Evolutionary conservation across 2,797 vertebrate genomes (phyloP).

Genomic region (Betta splendens): DNA sequence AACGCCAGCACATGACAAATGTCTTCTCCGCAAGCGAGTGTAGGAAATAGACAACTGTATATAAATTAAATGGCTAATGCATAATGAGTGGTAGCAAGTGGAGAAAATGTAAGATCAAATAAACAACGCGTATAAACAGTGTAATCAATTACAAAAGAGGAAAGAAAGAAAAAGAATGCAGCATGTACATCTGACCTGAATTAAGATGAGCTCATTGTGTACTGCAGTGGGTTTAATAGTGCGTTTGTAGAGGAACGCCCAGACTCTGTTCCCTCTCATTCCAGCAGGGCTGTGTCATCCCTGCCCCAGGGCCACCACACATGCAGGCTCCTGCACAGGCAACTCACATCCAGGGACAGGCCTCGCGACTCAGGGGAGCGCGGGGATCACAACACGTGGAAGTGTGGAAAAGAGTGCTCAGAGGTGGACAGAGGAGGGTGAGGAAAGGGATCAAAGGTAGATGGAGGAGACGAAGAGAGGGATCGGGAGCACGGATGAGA

Average conservation of each 20-base stretch:
- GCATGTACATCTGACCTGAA: slow-evolving; percentile 89
- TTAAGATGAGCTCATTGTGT: slow-evolving; percentile 91
- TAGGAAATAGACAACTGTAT: slow-evolving; percentile 4
- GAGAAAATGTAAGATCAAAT: slow-evolving; percentile 26
- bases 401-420: slow-evolving; percentile 73
- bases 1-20: slow-evolving; percentile 33
- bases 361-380: slow-evolving; percentile 61
- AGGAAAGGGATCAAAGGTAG: slow-evolving; percentile 75
- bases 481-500: slow-evolving; percentile 56
- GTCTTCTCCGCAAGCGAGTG: slow-evolving; percentile 18
- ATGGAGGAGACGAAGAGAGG: slow-evolving; percentile 70
- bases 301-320: slow-evolving; percentile 83
- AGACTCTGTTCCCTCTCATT: slow-evolving; percentile 87
- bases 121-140: slow-evolving; percentile 41
- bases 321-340: slow-evolving; percentile 78
- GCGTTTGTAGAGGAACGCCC: slow-evolving; percentile 88
- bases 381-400: slow-evolving; percentile 60
- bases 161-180: slow-evolving; percentile 63
- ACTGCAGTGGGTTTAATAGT: slow-evolving; percentile 86
- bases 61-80: slow-evolving; percentile 1
- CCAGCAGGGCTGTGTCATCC: slow-evolving; percentile 86
- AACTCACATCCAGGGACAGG: slow-evolving; percentile 73
- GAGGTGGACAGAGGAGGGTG: slow-evolving; percentile 70
- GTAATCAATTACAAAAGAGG: slow-evolving; percentile 54
- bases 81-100: slow-evolving; percentile 15